phyloP scores from a whole-genome alignment of 2,113 vertebrate species.

The Pterocles burchelli region DNA sequence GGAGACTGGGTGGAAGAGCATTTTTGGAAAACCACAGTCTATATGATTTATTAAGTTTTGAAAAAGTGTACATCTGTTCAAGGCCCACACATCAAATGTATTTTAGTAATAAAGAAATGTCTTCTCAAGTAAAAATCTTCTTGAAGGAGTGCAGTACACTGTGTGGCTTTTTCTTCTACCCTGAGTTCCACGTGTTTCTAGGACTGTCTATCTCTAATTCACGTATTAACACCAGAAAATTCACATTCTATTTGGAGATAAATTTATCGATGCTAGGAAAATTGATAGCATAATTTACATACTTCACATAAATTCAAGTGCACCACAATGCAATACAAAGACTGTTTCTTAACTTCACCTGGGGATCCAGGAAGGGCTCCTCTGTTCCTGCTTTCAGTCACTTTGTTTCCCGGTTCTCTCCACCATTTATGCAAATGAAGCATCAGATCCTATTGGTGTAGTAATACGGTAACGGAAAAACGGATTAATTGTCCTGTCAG shows the following conservation, averaged over 20 bases:
- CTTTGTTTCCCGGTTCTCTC: neutral
- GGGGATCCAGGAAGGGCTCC: neutral
- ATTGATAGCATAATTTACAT: neutral
- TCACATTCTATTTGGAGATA: neutral
- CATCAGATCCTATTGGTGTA: neutral
- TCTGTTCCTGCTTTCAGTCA: neutral
- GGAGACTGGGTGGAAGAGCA: neutral
- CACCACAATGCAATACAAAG: neutral
- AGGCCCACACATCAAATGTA: neutral
- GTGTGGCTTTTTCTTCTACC: neutral
- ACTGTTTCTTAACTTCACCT: neutral
- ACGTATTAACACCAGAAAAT: neutral
- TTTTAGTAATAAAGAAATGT: neutral
- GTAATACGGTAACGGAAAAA: neutral
- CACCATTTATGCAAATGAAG: neutral
- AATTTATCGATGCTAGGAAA: neutral
- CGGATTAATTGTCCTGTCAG: neutral
- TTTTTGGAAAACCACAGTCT: neutral
- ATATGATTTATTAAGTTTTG: neutral
- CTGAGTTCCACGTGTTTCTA: neutral
- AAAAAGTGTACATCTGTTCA: slow-evolving; percentile 18
- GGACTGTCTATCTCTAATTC: neutral
- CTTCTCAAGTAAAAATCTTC: neutral
- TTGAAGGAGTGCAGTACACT: neutral
- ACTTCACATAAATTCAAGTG: neutral